Conservation (phyloP, 2,113 vertebrate genomes). For the Apteryx mantelli region DNA sequence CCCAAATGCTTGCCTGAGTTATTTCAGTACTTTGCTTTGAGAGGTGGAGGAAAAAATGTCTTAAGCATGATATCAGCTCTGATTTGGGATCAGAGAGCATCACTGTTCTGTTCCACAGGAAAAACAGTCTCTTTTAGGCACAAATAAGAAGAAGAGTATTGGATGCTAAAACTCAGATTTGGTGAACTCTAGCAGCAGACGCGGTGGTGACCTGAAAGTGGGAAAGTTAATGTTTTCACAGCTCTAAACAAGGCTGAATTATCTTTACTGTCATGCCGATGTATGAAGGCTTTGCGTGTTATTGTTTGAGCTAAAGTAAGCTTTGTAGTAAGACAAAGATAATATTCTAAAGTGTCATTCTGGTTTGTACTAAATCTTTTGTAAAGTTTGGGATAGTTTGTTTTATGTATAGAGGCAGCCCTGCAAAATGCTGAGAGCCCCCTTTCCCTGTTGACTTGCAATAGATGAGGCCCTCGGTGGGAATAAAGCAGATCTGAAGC, state of each 20-base stretch:
- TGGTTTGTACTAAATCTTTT: background rate
- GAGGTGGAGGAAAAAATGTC: background rate
- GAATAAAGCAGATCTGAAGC: no score
- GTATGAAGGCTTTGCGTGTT: background rate
- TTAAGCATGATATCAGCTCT: accelerated
- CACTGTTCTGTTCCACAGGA: accelerated
- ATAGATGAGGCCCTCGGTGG: no score
- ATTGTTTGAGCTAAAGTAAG: background rate
- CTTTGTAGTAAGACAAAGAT: accelerated
- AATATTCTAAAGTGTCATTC: accelerated
- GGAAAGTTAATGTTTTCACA: background rate
- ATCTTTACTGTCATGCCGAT: accelerated
- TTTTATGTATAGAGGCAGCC: accelerated
- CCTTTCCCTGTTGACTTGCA: no score
- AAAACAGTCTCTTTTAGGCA: background rate
- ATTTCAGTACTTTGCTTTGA: accelerated
- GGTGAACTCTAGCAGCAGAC: accelerated
- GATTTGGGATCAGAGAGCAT: accelerated
- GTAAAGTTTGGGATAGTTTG: background rate
- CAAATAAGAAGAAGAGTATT: accelerated
- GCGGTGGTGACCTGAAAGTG: accelerated
- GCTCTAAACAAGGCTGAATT: background rate
- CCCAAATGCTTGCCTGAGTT: accelerated
- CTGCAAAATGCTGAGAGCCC: accelerated
- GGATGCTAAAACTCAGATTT: background rate